Evolutionary conservation across 2,797 vertebrate genomes (phyloP).

Genomic region (Epinephelus awoara): DNA sequence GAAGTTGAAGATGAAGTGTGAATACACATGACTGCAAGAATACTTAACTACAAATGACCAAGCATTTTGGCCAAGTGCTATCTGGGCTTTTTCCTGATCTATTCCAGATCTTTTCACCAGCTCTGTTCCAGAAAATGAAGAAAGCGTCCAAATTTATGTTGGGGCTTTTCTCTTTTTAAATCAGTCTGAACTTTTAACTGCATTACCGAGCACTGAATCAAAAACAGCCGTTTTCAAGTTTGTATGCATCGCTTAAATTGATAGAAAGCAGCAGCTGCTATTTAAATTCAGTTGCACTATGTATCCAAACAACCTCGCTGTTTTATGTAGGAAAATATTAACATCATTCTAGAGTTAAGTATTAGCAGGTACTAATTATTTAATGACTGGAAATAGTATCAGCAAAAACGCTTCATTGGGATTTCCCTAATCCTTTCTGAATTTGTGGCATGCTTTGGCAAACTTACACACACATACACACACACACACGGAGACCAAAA

Average conservation of each 20-base stretch:
- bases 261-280: neutral
- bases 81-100: neutral
- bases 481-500: neutral
- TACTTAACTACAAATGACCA: neutral
- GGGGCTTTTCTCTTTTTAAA: neutral
- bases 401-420: slow-evolving; percentile 3
- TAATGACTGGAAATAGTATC: slow-evolving; percentile 17
- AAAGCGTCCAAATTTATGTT: neutral
- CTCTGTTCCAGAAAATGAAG: neutral
- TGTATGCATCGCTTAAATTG: neutral
- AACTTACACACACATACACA: neutral
- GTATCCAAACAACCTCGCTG: neutral
- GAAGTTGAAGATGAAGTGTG: no score
- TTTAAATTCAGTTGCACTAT: neutral
- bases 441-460: slow-evolving; percentile 13
- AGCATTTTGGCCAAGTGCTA: neutral
- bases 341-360: neutral
- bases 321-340: neutral
- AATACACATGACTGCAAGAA: neutral
- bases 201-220: neutral
- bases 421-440: neutral
- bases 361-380: neutral
- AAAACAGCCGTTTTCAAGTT: neutral
- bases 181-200: neutral
- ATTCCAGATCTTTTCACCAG: neutral